A percentile compares a stretch with the other conserved stretches of the same genome.
Evolutionary conservation across 2,888 invertebrate species (phyloP).

Genomic region (Ectobius pallidus): DNA sequence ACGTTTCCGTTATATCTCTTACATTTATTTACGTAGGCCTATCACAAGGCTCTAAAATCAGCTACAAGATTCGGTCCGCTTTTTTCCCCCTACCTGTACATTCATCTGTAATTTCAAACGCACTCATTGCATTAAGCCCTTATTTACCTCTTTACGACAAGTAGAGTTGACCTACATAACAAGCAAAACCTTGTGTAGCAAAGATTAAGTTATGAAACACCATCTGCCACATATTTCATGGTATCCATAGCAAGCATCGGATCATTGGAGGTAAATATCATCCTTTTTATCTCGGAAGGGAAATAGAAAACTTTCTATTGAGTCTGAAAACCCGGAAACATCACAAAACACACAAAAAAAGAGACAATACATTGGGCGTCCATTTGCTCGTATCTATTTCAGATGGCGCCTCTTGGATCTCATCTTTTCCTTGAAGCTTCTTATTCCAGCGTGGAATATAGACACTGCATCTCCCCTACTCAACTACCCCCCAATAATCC

Average conservation of each 20-base stretch:
- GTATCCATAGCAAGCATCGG: not conserved
- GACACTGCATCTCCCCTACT: constrained; percentile 13
- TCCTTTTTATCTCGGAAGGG: constrained; percentile 15
- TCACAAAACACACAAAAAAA: not conserved
- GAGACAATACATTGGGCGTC: constrained; percentile 27
- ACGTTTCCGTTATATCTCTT: too few relatives aligned
- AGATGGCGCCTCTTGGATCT: constrained; percentile 34
- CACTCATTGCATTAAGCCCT: too few relatives aligned
- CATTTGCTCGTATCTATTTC: constrained; percentile 31
- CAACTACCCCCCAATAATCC: not conserved
- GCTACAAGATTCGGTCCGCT: too few relatives aligned
- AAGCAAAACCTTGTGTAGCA: too few relatives aligned
- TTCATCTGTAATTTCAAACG: too few relatives aligned
- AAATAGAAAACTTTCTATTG: constrained; percentile 40
- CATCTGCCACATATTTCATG: not conserved
- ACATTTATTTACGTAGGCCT: too few relatives aligned
- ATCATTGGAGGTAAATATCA: constrained; percentile 32
- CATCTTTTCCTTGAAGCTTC: constrained; percentile 33
- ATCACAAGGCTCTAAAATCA: too few relatives aligned
- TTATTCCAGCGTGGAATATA: constrained; percentile 28
- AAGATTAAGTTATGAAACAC: not conserved
- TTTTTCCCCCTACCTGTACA: too few relatives aligned
- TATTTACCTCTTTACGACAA: too few relatives aligned
- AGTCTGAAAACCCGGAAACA: constrained; percentile 38
- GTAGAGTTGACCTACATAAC: too few relatives aligned